Conservation (phyloP, 2,113 vertebrate species). For the Tonatia bakeri region DNA sequence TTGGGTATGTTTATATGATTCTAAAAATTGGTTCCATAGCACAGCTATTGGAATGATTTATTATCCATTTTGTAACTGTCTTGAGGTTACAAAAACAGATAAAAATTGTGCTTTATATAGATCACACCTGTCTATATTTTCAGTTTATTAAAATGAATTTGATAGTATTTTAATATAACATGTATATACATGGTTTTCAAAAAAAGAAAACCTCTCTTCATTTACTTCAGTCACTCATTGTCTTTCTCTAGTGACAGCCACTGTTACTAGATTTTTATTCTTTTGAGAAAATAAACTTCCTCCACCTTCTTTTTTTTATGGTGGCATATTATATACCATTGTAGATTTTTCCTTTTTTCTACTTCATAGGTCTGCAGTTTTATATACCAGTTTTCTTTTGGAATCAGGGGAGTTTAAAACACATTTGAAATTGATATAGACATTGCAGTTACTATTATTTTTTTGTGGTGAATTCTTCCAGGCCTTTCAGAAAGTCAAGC, state of each 20-base stretch:
- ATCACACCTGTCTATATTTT: not conserved
- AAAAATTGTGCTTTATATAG: not conserved
- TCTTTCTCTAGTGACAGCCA: not conserved
- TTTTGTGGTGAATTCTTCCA: not conserved
- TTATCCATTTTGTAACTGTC: not conserved
- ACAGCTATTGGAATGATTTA: constrained; percentile 18
- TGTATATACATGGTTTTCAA: not conserved
- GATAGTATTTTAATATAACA: not conserved
- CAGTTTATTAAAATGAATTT: not conserved
- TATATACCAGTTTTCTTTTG: not conserved
- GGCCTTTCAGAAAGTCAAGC: not conserved
- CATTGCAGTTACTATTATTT: not conserved
- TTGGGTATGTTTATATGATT: not conserved
- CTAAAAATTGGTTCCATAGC: not conserved
- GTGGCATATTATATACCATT: not conserved
- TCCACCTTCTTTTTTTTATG: not conserved
- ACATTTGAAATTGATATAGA: not conserved
- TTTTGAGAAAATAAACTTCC: not conserved
- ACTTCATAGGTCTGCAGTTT: not conserved
- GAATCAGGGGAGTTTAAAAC: not conserved
- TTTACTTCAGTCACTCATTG: not conserved
- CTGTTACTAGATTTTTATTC: not conserved
- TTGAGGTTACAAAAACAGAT: not conserved
- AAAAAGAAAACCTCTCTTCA: not conserved
- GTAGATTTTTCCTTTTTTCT: not conserved